Base-by-base conservation (phyloP, 2,888 invertebrate genomes). In the Operophtera brumata region DNA sequence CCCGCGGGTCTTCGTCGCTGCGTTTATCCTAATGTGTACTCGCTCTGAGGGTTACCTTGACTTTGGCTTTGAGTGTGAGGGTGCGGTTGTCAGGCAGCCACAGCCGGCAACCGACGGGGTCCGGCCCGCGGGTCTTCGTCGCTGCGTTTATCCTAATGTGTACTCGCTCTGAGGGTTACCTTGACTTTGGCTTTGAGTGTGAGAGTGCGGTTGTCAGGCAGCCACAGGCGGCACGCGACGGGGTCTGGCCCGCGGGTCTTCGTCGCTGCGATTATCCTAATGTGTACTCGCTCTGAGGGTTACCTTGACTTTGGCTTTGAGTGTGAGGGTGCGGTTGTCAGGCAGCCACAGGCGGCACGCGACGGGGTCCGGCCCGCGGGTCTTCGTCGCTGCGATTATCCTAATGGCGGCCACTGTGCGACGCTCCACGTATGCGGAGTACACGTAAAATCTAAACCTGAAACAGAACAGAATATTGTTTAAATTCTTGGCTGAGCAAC, bases 381-480 rank as follows among this genome's bases (percentile, higher is more conserved):
- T 97, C 85, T 95, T 96, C 1, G 97, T 97, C 8, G 97, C 97
- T 9, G 96, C 97, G 64, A 97, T 94, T 54, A 97, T 91, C 40
- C 97, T 92, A 44, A 97, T 92, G 7, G 93, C 90, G 43, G 94
- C 92, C 60, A 92, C 86, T 51, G 91, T 92, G 64, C 96, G 92
- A 45, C 93, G 91, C 85, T 97, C 97, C 76, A 94, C 95, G 78
- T 94, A 97, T 45, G 97, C 97, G 8, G 97, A 97, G 78, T 96
- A 97, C 47, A 97, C 96, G 88, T 94, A 96, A 89, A 97, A 97
- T 81, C 96, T 96, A 81, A 93, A 96, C 79, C 96, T 94, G 89
- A 20, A 90, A 90, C 7, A 39, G 13, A 45, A 26, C 6, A 25
- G 20, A 5, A 20, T 34, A 39, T 35, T 2, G 12, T 12, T 30